A percentile compares a stretch with the other conserved stretches of the same genome.
Conservation (phyloP, 2,113 vertebrate species). For the Oxyruncus cristatus region DNA sequence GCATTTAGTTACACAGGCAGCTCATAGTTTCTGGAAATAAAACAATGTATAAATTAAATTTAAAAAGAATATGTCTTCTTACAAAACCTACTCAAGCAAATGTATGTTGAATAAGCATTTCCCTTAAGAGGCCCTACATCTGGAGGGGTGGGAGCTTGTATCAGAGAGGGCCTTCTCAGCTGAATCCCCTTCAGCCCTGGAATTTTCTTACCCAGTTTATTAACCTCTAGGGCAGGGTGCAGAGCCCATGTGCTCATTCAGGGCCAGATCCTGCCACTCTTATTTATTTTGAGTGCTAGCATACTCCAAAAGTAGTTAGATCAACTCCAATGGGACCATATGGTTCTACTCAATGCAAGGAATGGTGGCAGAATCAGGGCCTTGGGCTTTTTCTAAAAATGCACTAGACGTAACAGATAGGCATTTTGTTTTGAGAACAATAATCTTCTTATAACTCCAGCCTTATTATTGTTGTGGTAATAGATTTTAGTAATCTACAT, state of each 20-base stretch:
- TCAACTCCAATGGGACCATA: slow-evolving; percentile 47
- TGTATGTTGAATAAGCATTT: not conserved
- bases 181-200: slow-evolving; percentile 36
- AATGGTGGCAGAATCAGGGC: slow-evolving; percentile 34
- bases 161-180: slow-evolving; percentile 11
- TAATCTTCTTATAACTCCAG: slow-evolving; percentile 20
- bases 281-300: slow-evolving; percentile 62
- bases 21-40: not conserved
- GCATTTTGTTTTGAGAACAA: slow-evolving; percentile 46
- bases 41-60: not conserved
- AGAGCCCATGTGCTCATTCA: slow-evolving; percentile 43
- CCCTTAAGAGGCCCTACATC: not conserved
- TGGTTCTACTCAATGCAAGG: slow-evolving; percentile 43
- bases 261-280: slow-evolving; percentile 61
- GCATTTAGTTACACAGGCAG: slow-evolving; percentile 36
- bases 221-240: slow-evolving; percentile 62
- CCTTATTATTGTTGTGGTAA: not conserved
- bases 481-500: slow-evolving; percentile 7
- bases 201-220: slow-evolving; percentile 50
- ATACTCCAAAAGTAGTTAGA: slow-evolving; percentile 46
- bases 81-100: not conserved
- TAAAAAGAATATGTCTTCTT: not conserved
- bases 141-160: not conserved
- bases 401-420: slow-evolving; percentile 33
- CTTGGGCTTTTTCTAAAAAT: slow-evolving; percentile 51